Evolutionary conservation across 2,888 invertebrate species (phyloP).

Genomic region (Erannis defoliaria): DNA sequence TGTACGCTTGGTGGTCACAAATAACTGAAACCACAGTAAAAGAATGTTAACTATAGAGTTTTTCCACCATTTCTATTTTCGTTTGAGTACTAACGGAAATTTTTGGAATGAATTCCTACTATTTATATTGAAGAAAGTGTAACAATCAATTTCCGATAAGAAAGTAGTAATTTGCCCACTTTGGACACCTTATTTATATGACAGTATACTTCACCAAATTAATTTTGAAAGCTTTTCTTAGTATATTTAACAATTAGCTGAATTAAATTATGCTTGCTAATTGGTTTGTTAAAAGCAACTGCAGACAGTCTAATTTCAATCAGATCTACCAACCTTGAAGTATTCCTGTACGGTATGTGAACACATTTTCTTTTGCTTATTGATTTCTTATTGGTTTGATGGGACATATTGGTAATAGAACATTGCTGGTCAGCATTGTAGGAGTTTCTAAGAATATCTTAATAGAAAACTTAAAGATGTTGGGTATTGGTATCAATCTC

Average conservation of each 20-base stretch:
- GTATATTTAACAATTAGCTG: conserved; percentile 23
- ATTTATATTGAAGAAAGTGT: conserved; percentile 27
- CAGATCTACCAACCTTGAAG: conserved; percentile 1
- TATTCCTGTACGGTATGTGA: conserved; percentile 12
- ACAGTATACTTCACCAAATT: conserved; percentile 24
- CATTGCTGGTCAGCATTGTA: not conserved
- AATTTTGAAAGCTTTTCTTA: conserved; percentile 26
- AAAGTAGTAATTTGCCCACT: conserved; percentile 24
- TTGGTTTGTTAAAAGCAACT: conserved; percentile 28
- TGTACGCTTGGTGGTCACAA: too few relatives aligned
- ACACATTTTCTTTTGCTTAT: conserved; percentile 2
- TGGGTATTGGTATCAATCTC: too few relatives aligned
- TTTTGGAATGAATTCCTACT: conserved; percentile 14
- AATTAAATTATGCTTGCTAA: conserved; percentile 24
- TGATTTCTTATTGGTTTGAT: conserved; percentile 1
- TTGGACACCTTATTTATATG: conserved; percentile 27
- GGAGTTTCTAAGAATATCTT: not conserved
- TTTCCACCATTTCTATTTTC: conserved; percentile 7
- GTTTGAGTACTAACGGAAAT: conserved; percentile 12
- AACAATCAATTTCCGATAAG: conserved; percentile 25
- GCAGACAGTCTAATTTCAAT: conserved; percentile 13
- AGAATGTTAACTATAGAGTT: conserved; percentile 3
- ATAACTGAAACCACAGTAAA: not conserved
- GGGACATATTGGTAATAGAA: not conserved
- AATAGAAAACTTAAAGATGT: too few relatives aligned